These are phyloP conservation scores for Synanthedon vespiformis DNA, from an alignment of 2,888 invertebrate genomes.

Conservation along the genomic window DNA sequence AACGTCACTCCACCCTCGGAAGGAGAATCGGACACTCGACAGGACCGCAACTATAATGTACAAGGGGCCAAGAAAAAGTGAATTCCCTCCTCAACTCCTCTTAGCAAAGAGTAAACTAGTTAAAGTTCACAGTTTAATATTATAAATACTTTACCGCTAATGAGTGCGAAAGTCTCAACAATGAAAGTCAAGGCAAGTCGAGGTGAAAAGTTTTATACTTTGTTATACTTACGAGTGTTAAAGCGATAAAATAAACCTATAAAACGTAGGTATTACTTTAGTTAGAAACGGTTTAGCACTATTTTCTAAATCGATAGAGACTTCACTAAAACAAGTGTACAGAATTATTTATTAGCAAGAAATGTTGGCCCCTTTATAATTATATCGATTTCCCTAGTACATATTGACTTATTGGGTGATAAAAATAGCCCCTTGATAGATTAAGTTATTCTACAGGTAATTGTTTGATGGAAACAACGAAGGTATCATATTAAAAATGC, in stretches of 20 bases:
- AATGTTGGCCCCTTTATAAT: constrained; percentile 1
- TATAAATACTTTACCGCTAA: constrained; percentile 29
- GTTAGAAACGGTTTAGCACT: background rate
- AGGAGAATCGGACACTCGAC: background rate
- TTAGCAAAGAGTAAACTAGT: constrained; percentile 19
- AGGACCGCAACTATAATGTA: background rate
- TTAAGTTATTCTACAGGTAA: background rate
- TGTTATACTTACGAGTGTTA: background rate
- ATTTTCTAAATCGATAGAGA: background rate
- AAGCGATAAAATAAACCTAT: background rate
- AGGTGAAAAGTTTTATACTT: constrained; percentile 12
- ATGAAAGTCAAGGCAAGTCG: constrained; percentile 20
- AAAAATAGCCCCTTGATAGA: background rate
- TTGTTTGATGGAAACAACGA: background rate
- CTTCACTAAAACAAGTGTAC: background rate
- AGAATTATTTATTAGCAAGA: constrained; percentile 4
- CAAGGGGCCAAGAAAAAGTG: background rate
- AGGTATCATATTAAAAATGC: background rate
- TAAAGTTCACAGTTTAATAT: constrained; percentile 22
- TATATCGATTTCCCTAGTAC: constrained; percentile 1
- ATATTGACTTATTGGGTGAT: background rate
- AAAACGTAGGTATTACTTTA: background rate
- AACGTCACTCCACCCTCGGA: constrained; percentile 26
- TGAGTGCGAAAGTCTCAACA: constrained; percentile 23
- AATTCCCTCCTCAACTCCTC: constrained; percentile 4